Evolutionary conservation across 2,113 vertebrate genomes (phyloP).

Genomic region (Toxostoma redivivum): DNA sequence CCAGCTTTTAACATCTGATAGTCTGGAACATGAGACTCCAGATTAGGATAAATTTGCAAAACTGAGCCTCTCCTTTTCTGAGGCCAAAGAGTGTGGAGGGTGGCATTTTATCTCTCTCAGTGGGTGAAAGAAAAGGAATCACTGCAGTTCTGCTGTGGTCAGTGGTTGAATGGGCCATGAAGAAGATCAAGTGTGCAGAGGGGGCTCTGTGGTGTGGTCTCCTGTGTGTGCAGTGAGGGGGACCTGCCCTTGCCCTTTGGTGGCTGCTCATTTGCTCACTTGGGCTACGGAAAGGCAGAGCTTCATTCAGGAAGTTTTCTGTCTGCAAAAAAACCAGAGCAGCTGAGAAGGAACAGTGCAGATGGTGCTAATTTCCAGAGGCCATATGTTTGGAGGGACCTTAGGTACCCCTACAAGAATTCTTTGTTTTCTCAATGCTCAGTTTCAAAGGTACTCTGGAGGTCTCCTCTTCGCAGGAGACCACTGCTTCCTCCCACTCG

Average conservation of each 20-base stretch:
- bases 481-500: slow-evolving; percentile 21
- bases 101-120: background rate
- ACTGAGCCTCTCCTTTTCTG: background rate
- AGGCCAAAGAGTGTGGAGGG: fast-evolving
- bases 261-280: background rate
- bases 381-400: slow-evolving; percentile 8
- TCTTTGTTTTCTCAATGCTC: slow-evolving; percentile 39
- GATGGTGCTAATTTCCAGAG: slow-evolving; percentile 37
- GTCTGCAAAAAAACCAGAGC: background rate
- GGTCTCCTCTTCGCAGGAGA: slow-evolving; percentile 43
- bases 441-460: slow-evolving; percentile 40
- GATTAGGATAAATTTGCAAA: background rate
- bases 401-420: background rate
- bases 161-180: fast-evolving
- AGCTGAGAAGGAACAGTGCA: background rate
- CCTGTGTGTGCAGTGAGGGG: background rate
- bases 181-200: background rate
- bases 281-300: background rate
- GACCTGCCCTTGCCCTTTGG: background rate
- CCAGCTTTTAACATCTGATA: background rate
- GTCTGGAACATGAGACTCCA: background rate
- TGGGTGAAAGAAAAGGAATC: background rate
- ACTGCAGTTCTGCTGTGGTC: background rate
- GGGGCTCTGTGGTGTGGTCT: background rate
- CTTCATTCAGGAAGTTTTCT: background rate